Conservation (phyloP, 2,797 vertebrate genomes). For the Rhabdophis nuchalis region DNA sequence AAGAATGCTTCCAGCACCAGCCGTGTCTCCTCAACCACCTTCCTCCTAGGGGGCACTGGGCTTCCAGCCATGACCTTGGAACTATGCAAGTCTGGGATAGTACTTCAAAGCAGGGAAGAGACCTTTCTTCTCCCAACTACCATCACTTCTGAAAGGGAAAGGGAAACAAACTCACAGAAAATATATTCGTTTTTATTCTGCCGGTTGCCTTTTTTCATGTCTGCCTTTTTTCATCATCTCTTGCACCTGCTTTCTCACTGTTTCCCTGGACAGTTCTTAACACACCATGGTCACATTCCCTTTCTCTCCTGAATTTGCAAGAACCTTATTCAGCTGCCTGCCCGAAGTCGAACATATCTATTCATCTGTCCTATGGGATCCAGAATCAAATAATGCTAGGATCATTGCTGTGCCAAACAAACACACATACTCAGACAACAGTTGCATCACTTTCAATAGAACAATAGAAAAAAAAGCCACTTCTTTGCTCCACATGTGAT, state of each 20-base stretch:
- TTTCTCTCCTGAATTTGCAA: background rate
- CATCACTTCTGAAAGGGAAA: background rate
- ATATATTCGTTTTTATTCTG: background rate
- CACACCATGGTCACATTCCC: background rate
- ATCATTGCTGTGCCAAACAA: background rate
- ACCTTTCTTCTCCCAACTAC: background rate
- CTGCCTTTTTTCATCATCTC: background rate
- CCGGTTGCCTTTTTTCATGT: background rate
- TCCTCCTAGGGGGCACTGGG: background rate
- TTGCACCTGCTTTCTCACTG: background rate
- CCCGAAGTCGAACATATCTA: background rate
- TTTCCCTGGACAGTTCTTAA: slow-evolving; percentile 45
- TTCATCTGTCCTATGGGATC: background rate
- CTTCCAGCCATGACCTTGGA: slow-evolving; percentile 44
- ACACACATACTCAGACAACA: background rate
- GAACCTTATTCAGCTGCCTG: background rate
- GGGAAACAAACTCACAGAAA: background rate
- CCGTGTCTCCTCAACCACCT: slow-evolving; percentile 75
- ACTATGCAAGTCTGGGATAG: background rate
- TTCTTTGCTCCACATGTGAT: background rate
- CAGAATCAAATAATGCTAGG: background rate
- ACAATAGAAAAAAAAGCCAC: background rate
- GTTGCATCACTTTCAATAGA: background rate
- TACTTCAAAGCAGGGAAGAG: background rate
- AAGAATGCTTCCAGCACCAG: slow-evolving; percentile 81